Evolutionary conservation across 2,888 invertebrate species (phyloP).

Genomic region (Polylopha cassiicola): DNA sequence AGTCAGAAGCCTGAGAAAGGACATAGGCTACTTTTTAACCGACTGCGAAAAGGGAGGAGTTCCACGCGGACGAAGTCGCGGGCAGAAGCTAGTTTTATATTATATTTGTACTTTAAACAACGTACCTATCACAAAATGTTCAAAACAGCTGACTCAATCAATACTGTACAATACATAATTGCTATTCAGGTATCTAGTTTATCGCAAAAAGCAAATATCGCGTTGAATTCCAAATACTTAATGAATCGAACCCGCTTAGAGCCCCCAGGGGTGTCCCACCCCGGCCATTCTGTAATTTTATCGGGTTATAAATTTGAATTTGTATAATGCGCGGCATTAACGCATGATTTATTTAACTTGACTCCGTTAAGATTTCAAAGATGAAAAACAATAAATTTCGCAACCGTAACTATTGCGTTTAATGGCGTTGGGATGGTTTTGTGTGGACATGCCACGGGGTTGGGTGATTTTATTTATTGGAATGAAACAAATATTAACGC

Average conservation of each 20-base stretch:
- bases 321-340: constrained; percentile 76
- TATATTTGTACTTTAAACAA: too few species aligned
- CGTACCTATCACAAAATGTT: too few species aligned
- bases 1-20: too few species aligned
- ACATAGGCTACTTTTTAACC: too few species aligned
- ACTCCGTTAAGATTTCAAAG: constrained; percentile 77
- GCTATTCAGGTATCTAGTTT: neutral
- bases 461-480: too few species aligned
- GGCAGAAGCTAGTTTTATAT: too few species aligned
- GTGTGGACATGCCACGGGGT: too few species aligned
- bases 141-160: too few species aligned
- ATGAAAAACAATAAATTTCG: constrained; percentile 77
- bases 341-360: constrained; percentile 76
- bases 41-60: too few species aligned
- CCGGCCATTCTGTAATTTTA: constrained; percentile 74
- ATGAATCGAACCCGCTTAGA: constrained; percentile 69
- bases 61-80: too few species aligned
- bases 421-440: constrained; percentile 45
- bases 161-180: constrained; percentile 12
- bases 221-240: constrained; percentile 28
- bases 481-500: too few species aligned
- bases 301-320: constrained; percentile 79
- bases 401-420: constrained; percentile 73
- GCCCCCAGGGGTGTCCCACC: constrained; percentile 44
- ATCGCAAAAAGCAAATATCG: constrained; percentile 1